Evolutionary conservation across 2,888 invertebrate genomes (phyloP), one percentile per base, ranked within the genome.

Genomic region (Diadegma fenestrale): DNA sequence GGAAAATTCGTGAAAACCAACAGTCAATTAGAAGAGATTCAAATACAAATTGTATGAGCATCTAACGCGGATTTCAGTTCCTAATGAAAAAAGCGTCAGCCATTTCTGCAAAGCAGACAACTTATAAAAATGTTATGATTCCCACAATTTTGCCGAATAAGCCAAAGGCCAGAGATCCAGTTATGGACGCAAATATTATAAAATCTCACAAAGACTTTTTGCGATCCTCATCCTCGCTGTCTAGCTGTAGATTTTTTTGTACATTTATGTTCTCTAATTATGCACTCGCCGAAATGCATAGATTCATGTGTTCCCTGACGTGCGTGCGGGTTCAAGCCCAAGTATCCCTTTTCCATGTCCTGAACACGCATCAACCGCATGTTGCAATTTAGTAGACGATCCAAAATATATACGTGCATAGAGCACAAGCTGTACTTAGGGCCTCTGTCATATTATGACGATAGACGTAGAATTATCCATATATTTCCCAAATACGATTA

Each of bases 401-500:
- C 26, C 12, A 10, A 26, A 26, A 58, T 58, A 26, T 58, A 58
- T 37, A 58, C 26, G 22, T 14, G 19, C 19, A 19, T 22, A 12
- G 10, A 12, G 26, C 58, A 14, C 14, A 26, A 58, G 14, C 14
- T 58, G 58, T 58, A 58, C 26, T 26, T 26, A 14, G 14, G 14
- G 14, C 26, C 58, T 58, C 58, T 26, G 58, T 58, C 58, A 58
- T 58, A 26, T 14, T 26, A 58, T 58, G 58, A 58, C 58, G 58
- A 58, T 26, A 58, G 58, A 26, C 58, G 14, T 26, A 58, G 58
- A 45, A 17, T n/a, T 41, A 17, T 45, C 41, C 43, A 22, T 45
- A 22, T 68, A 68, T 68, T 12, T 68, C 17, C 17, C 45, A 45
- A 45, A 68, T 41, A 14, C 26, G 26, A 48, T 45, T 68, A 68